Percentiles rank a stretch among this genome's conserved stretches.
These are phyloP conservation scores for Phyllotreta cruciferae DNA, from an alignment of 2,888 invertebrate species.

Conservation along the genomic window DNA sequence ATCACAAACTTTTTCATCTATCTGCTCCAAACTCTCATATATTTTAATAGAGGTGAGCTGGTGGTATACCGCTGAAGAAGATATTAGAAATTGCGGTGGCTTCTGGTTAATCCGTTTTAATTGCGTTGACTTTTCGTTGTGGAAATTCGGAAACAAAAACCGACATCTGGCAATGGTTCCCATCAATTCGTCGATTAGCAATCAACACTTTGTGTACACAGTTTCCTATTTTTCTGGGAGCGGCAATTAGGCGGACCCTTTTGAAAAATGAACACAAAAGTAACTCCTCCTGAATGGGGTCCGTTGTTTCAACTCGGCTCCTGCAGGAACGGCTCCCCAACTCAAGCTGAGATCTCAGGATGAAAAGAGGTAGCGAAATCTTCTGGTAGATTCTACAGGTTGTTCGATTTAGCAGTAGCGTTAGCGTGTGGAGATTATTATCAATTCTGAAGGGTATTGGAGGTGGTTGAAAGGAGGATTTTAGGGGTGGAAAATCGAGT, in stretches of 20 bases:
- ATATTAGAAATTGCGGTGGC: not conserved
- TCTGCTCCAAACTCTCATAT: no score
- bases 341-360: not conserved
- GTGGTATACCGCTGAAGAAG: no score
- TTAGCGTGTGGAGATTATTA: no score
- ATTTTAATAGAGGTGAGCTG: no score
- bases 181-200: conserved; percentile 47
- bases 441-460: no score
- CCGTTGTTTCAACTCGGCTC: conserved; percentile 11
- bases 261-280: conserved; percentile 46
- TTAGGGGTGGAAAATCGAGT: not conserved
- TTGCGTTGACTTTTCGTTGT: conserved; percentile 40
- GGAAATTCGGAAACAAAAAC: conserved; percentile 42
- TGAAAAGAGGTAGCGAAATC: not conserved
- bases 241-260: conserved; percentile 48
- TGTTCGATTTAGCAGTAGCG: no score
- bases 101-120: conserved; percentile 37
- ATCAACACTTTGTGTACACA: conserved; percentile 48
- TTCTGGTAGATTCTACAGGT: conserved; percentile 9
- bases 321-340: not conserved
- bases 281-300: conserved; percentile 33
- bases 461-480: no score
- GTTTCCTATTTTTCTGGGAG: conserved; percentile 42
- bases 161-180: conserved; percentile 44
- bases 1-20: no score